These are phyloP conservation scores for Knipowitschia caucasica DNA, from an alignment of 2,797 vertebrate species.

Conservation along the genomic window DNA sequence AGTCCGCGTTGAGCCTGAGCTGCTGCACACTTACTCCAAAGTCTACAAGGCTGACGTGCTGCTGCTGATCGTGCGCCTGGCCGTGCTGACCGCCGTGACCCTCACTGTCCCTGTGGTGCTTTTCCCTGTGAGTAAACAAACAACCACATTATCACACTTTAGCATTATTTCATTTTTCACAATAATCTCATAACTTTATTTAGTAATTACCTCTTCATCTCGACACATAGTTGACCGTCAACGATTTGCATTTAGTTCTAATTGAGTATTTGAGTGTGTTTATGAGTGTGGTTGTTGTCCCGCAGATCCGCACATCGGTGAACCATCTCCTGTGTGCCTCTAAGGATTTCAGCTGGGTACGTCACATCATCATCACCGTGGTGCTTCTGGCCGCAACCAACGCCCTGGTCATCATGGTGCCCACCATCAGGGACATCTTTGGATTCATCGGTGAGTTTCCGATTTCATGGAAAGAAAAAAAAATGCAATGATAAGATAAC, in stretches of 20 bases:
- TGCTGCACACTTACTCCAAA: constrained; percentile 92
- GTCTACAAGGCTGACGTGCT: constrained; percentile 78
- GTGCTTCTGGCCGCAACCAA: constrained; percentile 82
- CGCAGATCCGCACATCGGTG: constrained; percentile 90
- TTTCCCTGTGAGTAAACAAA: constrained; percentile 88
- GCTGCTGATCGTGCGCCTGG: constrained; percentile 90
- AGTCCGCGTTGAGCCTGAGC: constrained; percentile 84
- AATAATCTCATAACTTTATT: too few species aligned
- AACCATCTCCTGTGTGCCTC: constrained; percentile 84
- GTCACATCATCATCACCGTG: constrained; percentile 84
- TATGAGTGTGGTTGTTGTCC: background rate
- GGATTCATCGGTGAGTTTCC: constrained; percentile 87
- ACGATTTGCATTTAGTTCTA: too few species aligned
- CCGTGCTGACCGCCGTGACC: constrained; percentile 91
- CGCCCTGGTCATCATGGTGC: constrained; percentile 89
- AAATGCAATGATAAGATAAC: too few species aligned
- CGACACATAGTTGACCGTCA: too few species aligned
- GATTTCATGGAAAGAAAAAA: background rate
- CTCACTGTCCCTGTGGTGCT: constrained; percentile 95
- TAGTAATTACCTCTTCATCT: too few species aligned
- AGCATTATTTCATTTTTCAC: too few species aligned
- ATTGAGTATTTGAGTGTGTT: too few species aligned
- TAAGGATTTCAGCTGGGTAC: constrained; percentile 89
- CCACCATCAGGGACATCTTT: constrained; percentile 93
- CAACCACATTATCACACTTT: too few species aligned